phyloP scores from a whole-genome alignment of 2,797 vertebrate genomes.

The Pygocentrus nattereri region DNA sequence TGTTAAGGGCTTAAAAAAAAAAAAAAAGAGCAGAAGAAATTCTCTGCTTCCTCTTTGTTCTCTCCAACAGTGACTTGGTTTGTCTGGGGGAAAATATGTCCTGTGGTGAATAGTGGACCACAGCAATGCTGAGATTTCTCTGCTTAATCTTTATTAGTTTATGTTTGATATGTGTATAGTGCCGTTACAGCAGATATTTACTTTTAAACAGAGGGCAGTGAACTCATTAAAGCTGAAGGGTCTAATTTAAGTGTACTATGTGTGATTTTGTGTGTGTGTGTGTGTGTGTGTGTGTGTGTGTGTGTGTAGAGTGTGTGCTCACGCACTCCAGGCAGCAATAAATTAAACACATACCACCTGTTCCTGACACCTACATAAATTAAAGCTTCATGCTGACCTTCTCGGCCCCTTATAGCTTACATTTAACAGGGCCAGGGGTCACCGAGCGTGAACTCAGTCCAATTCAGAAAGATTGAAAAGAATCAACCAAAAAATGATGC shows the following conservation, averaged over 20 bases:
- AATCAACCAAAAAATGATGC: background rate
- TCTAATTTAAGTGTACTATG: slow-evolving; percentile 50
- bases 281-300: slow-evolving; percentile 32
- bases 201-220: slow-evolving; percentile 18
- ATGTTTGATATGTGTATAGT: slow-evolving; percentile 5
- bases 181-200: background rate
- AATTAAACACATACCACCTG: slow-evolving; percentile 62
- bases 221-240: slow-evolving; percentile 34
- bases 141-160: background rate
- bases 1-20: slow-evolving; percentile 28
- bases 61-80: slow-evolving; percentile 14
- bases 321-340: slow-evolving; percentile 48
- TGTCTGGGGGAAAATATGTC: slow-evolving; percentile 28
- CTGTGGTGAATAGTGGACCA: slow-evolving; percentile 8
- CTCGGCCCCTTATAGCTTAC: slow-evolving; percentile 28
- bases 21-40: slow-evolving; percentile 9
- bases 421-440: slow-evolving; percentile 29
- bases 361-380: slow-evolving; percentile 62
- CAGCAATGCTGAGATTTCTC: background rate
- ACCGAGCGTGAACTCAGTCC: background rate
- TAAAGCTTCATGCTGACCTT: slow-evolving; percentile 27
- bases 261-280: slow-evolving; percentile 24
- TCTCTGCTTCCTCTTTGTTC: slow-evolving; percentile 27
- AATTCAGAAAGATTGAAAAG: background rate
- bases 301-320: slow-evolving; percentile 24